These are phyloP conservation scores for Zaprionus lineosus DNA, from an alignment of 2,888 invertebrate species.

Conservation along the genomic window DNA sequence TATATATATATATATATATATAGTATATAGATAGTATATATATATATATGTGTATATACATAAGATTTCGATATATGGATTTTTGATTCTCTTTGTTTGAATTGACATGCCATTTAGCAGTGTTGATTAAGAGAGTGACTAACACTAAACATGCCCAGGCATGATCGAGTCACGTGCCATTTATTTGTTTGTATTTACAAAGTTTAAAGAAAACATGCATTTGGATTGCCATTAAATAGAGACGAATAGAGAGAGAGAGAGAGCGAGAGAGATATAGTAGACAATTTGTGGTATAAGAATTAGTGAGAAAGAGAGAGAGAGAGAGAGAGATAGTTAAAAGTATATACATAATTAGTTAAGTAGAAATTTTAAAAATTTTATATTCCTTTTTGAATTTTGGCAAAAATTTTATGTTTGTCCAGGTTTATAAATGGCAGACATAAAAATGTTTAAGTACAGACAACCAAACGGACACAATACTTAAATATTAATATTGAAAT, in stretches of 20 bases:
- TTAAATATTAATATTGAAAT: conserved; percentile 67
- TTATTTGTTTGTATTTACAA: conserved; percentile 23
- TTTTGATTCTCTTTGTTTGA: conserved; percentile 1
- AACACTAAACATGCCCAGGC: conserved; percentile 64
- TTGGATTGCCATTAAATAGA: conserved; percentile 62
- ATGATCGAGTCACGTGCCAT: conserved; percentile 48
- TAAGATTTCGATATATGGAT: too few relatives aligned
- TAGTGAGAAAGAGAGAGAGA: conserved; percentile 14
- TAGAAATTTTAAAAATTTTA: conserved; percentile 30
- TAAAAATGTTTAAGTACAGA: conserved; percentile 82
- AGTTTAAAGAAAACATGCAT: conserved; percentile 59
- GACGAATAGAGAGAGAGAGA: conserved; percentile 18
- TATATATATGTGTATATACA: not conserved
- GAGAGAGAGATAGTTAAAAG: conserved; percentile 6
- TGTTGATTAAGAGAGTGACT: conserved; percentile 36
- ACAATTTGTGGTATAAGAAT: conserved; percentile 10
- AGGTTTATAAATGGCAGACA: conserved; percentile 80
- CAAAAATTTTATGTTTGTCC: conserved; percentile 63
- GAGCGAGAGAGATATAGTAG: not conserved
- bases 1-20: too few relatives aligned
- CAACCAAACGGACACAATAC: conserved; percentile 81
- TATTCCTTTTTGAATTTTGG: conserved; percentile 55
- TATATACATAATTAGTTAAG: conserved; percentile 45
- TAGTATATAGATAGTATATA: not conserved
- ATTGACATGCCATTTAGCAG: conserved; percentile 37